Evolutionary conservation across 1,140 invertebrate genomes (phyloP).

Genomic region (Popillia japonica): DNA sequence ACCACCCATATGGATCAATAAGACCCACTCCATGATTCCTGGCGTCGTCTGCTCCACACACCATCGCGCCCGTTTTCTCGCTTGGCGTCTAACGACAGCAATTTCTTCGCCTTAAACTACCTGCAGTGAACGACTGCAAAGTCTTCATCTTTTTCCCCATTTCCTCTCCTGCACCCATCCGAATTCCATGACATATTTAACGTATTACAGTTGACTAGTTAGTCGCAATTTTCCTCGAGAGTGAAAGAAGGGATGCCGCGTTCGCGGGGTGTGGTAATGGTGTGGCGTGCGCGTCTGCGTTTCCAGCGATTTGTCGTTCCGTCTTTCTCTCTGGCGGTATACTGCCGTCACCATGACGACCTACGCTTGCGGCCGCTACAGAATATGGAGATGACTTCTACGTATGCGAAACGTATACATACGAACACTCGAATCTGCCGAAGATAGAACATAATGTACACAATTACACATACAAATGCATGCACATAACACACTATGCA

Average conservation of each 20-base stretch:
- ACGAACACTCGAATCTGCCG: background rate
- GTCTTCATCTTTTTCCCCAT: background rate
- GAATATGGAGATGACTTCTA: conserved; percentile 45
- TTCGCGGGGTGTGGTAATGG: conserved; percentile 23
- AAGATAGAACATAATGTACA: conserved; percentile 6
- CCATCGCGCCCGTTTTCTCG: conserved; percentile 17
- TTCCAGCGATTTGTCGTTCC: conserved; percentile 35
- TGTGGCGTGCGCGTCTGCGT: conserved; percentile 22
- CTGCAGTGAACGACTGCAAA: background rate
- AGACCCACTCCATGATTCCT: conserved; percentile 14
- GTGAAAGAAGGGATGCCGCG: background rate
- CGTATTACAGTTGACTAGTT: conserved; percentile 38
- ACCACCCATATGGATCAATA: conserved; percentile 27
- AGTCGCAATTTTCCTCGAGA: conserved; percentile 34
- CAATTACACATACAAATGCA: background rate
- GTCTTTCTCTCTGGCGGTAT: conserved; percentile 40
- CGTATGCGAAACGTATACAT: background rate
- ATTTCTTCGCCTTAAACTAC: conserved; percentile 12
- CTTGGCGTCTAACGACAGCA: background rate
- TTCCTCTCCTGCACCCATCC: background rate
- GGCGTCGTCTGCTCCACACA: background rate
- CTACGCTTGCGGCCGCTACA: conserved; percentile 44
- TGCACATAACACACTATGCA: background rate
- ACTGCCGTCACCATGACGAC: conserved; percentile 43
- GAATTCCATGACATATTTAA: conserved; percentile 33